Conservation (phyloP, 2,888 invertebrate genomes). For the Ctena decussata region DNA sequence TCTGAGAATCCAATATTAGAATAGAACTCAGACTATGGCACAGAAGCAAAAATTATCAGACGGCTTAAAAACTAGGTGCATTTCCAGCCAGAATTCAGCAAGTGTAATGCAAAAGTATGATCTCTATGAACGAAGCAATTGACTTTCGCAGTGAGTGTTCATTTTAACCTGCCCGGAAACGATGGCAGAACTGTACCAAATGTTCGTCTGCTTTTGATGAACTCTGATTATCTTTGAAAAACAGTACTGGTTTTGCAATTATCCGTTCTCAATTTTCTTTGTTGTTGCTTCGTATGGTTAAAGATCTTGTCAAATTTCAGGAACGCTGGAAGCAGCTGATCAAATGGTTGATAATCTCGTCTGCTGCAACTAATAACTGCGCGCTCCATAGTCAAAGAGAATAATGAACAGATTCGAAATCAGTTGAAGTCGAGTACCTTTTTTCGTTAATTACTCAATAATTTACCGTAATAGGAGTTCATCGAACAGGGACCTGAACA, state of each 20-base stretch:
- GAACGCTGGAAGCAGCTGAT: background rate
- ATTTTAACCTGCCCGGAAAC: background rate
- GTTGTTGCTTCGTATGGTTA: conserved; percentile 2
- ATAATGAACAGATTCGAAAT: background rate
- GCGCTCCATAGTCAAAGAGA: background rate
- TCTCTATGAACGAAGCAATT: background rate
- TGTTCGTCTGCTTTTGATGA: conserved; percentile 9
- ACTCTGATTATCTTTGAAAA: conserved; percentile 5
- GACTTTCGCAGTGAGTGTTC: background rate
- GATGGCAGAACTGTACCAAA: background rate
- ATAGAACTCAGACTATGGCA: conserved; percentile 3
- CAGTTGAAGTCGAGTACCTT: background rate
- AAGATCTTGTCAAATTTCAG: background rate
- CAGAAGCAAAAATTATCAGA: background rate
- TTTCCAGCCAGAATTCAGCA: conserved; percentile 1
- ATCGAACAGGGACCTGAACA: too few species aligned
- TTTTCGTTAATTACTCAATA: background rate
- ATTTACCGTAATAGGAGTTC: too few species aligned
- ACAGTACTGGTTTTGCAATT: conserved; percentile 6
- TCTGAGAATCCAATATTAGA: conserved; percentile 14
- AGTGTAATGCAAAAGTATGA: background rate
- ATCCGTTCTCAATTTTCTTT: background rate
- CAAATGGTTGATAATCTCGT: conserved; percentile 56
- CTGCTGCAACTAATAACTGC: conserved; percentile 28
- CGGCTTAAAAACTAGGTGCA: background rate